phyloP scores from a whole-genome alignment of 2,113 vertebrate genomes.

The Silurus glanis region DNA sequence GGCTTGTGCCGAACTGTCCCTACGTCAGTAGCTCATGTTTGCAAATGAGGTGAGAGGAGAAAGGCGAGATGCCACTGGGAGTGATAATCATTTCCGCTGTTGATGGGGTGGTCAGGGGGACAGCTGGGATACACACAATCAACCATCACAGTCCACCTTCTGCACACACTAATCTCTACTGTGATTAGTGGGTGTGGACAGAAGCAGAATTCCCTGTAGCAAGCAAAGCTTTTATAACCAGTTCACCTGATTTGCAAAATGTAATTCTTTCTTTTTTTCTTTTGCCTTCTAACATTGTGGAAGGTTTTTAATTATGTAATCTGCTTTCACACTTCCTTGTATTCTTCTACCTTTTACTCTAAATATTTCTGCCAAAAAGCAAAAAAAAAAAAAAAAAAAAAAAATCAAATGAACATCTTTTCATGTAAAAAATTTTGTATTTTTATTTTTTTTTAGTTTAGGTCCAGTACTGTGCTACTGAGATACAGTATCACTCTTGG shows the following conservation, averaged over 20 bases:
- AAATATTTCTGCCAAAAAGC: too few relatives aligned
- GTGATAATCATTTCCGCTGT: slow-evolving; percentile 49
- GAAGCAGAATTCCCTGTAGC: too few relatives aligned
- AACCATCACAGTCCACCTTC: neutral
- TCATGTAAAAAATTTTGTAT: too few relatives aligned
- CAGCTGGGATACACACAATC: slow-evolving; percentile 35
- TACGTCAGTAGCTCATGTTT: slow-evolving; percentile 50
- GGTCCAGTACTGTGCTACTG: neutral
- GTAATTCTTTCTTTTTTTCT: neutral
- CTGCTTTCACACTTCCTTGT: neutral
- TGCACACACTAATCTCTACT: neutral
- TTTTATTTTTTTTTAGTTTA: neutral
- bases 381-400: too few relatives aligned
- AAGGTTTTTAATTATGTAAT: neutral
- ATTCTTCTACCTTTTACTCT: neutral
- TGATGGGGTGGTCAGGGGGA: slow-evolving; percentile 44
- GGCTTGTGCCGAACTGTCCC: slow-evolving; percentile 21
- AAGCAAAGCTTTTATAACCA: neutral
- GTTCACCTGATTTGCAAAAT: neutral
- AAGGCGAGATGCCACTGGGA: slow-evolving; percentile 43
- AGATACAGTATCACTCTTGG: neutral
- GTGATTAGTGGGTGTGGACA: neutral
- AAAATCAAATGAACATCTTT: too few relatives aligned
- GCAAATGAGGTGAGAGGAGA: slow-evolving; percentile 46
- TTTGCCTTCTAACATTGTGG: neutral